A percentile compares a stretch with the other conserved stretches of the same genome.
phyloP scores from a whole-genome alignment of 2,113 vertebrate species.

The Balaeniceps rex region DNA sequence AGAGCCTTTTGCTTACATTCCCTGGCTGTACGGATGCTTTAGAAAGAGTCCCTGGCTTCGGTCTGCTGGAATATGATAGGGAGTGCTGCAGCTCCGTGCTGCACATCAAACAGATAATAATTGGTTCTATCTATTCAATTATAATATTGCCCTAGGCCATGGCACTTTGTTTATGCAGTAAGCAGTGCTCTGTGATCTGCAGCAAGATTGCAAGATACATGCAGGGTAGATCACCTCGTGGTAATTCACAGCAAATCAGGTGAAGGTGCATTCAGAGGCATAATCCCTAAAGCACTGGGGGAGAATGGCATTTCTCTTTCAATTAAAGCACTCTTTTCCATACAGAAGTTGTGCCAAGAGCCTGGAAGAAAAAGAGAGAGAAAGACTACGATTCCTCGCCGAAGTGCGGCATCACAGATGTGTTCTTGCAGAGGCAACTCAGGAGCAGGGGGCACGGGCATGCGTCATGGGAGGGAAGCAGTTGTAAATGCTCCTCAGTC shows the following conservation, averaged over 20 bases:
- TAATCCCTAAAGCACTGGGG: neutral
- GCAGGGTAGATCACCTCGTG: neutral
- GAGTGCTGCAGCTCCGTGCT: neutral
- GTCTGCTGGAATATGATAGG: neutral
- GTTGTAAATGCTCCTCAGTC: neutral
- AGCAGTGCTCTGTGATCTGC: slow-evolving; percentile 13
- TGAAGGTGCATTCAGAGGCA: neutral
- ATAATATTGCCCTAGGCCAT: slow-evolving; percentile 42
- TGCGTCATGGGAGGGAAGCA: accelerated
- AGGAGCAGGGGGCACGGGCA: neutral
- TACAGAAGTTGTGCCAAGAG: neutral
- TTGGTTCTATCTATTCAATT: slow-evolving; percentile 47
- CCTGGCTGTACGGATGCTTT: neutral
- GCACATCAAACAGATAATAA: slow-evolving; percentile 30
- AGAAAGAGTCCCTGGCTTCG: neutral
- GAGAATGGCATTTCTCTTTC: neutral
- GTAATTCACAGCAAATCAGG: neutral
- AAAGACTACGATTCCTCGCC: neutral
- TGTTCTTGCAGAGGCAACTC: neutral
- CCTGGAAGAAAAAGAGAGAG: neutral
- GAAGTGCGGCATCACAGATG: neutral
- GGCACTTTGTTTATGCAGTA: neutral
- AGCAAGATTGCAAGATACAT: neutral
- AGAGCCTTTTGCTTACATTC: slow-evolving; percentile 41
- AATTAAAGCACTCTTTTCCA: neutral